Percentiles rank a stretch among this genome's conserved stretches.
Evolutionary conservation across 2,797 vertebrate species (phyloP).

Genomic region (Numenius phaeopus): DNA sequence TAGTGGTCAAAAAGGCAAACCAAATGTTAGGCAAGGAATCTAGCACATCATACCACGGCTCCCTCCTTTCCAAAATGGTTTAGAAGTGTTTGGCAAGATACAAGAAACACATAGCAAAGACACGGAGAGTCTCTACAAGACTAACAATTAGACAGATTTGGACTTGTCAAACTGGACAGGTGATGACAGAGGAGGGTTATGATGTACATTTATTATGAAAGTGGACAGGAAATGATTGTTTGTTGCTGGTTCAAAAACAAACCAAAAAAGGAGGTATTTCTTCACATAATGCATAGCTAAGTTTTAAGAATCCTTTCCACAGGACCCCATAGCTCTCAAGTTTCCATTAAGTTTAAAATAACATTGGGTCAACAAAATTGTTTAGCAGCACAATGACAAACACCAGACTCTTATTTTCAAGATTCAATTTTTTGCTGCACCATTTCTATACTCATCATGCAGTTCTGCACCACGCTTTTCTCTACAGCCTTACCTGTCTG

Average conservation of each 20-base stretch:
- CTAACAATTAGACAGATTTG: slow-evolving; percentile 9
- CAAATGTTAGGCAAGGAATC: neutral
- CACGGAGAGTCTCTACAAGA: neutral
- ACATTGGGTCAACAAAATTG: neutral
- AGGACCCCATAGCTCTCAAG: neutral
- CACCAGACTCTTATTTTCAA: neutral
- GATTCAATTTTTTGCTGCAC: neutral
- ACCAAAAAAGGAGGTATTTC: neutral
- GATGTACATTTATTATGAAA: neutral
- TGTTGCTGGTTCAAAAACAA: neutral
- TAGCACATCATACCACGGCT: neutral
- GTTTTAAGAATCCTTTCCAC: neutral
- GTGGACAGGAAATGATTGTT: slow-evolving; percentile 6
- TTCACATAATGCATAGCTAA: neutral
- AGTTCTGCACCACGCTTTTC: neutral
- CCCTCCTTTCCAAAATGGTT: neutral
- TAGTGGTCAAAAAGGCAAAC: neutral
- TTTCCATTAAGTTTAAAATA: neutral
- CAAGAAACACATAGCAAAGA: neutral
- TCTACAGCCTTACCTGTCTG: neutral
- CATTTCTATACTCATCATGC: neutral
- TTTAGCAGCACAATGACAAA: neutral
- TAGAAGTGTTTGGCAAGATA: neutral
- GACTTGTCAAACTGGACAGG: slow-evolving; percentile 20
- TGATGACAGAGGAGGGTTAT: neutral